Conservation (phyloP, 1,140 invertebrate species). For the Ganaspis sp. region DNA sequence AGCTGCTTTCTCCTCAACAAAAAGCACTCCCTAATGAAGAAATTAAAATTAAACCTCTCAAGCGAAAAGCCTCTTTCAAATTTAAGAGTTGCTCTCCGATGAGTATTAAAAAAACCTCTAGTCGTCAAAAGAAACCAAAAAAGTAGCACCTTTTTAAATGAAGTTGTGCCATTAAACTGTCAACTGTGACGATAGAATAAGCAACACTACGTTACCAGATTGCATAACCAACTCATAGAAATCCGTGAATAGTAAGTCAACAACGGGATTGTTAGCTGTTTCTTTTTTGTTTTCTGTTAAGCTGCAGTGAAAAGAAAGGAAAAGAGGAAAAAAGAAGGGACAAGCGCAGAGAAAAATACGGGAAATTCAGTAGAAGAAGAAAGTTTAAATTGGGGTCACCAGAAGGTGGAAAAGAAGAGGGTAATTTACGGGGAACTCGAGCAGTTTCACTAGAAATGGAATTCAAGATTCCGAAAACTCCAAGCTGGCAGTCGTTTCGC, state of each 20-base stretch:
- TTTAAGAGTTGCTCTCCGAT: not conserved
- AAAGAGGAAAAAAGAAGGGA: no score
- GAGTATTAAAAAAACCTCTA: not conserved
- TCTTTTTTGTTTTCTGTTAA: no score
- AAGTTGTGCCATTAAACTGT: not conserved
- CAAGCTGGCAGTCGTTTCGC: not conserved
- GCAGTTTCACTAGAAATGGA: not conserved
- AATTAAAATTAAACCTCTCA: constrained; percentile 14
- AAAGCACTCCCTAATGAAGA: constrained; percentile 3
- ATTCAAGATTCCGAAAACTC: constrained; percentile 17
- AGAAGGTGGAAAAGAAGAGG: not conserved
- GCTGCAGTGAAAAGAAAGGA: no score
- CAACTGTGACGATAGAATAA: not conserved
- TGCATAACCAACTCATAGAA: no score
- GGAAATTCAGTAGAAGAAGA: not conserved
- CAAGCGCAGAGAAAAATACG: no score
- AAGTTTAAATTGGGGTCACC: constrained; percentile 6
- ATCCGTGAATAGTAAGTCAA: no score
- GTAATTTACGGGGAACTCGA: constrained; percentile 12
- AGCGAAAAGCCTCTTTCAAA: constrained; percentile 2
- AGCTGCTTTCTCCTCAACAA: not conserved
- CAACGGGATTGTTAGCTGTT: no score
- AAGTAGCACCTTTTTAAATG: not conserved
- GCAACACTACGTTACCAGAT: not conserved
- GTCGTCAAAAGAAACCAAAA: not conserved